phyloP scores from a whole-genome alignment of 2,797 vertebrate genomes.

The Bucorvus abyssinicus region DNA sequence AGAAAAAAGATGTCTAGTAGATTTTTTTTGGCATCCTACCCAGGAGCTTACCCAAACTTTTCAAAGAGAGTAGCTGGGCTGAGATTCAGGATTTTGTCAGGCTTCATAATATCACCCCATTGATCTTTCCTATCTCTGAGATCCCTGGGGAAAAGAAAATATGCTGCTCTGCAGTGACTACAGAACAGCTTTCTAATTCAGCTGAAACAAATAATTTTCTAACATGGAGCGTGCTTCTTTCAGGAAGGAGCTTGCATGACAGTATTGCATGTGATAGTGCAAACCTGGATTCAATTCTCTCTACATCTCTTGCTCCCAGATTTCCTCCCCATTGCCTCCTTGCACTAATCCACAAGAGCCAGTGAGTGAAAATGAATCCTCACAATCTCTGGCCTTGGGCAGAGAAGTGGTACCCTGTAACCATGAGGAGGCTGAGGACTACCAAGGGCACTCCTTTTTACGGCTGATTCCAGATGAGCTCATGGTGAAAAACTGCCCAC shows the following conservation, averaged over 20 bases:
- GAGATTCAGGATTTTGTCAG: neutral
- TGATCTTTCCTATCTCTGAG: neutral
- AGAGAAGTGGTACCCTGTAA: neutral
- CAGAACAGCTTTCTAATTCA: neutral
- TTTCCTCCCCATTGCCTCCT: neutral
- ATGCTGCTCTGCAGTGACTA: neutral
- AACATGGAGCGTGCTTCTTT: neutral
- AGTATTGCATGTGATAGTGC: accelerated
- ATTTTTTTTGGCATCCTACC: neutral
- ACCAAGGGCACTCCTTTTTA: neutral
- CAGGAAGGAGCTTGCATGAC: neutral
- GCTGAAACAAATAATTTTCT: neutral
- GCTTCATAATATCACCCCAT: neutral
- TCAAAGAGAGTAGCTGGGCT: neutral
- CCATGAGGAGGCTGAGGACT: neutral
- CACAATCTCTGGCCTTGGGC: neutral
- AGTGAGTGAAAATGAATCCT: neutral
- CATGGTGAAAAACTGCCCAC: neutral
- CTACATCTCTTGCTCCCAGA: neutral
- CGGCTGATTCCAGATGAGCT: neutral
- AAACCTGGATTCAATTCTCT: neutral
- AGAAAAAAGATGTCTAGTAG: neutral
- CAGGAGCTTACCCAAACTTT: neutral
- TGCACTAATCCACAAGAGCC: neutral
- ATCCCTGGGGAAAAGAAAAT: neutral